Conservation (phyloP, 2,113 vertebrate genomes). For the Lepus europaeus region DNA sequence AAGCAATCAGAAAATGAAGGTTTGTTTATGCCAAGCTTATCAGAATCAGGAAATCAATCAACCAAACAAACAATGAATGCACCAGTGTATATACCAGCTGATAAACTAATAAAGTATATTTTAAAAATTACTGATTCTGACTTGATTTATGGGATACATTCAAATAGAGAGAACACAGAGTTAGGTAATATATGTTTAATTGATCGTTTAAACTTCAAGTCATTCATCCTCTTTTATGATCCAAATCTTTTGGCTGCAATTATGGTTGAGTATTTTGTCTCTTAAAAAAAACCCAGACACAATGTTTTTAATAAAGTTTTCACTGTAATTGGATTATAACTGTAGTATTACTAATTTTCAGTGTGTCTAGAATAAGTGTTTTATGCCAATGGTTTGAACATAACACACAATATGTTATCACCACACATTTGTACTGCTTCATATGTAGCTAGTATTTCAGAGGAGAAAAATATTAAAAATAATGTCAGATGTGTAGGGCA, state of each 20-base stretch:
- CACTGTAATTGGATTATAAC: not conserved
- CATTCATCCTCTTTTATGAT: not conserved
- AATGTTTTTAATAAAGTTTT: not conserved
- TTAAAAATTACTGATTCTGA: not conserved
- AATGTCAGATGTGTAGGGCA: not conserved
- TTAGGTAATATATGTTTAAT: not conserved
- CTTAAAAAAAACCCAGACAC: not conserved
- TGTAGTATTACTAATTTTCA: not conserved
- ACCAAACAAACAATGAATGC: not conserved
- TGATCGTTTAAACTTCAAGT: not conserved
- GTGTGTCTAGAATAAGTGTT: not conserved
- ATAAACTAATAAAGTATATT: not conserved
- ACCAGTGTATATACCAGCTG: not conserved
- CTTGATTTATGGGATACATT: not conserved
- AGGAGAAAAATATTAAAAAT: not conserved
- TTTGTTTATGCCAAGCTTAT: not conserved
- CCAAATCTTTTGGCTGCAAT: not conserved
- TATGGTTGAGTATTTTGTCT: not conserved
- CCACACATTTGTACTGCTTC: not conserved
- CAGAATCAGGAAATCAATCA: not conserved
- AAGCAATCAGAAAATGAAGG: not conserved
- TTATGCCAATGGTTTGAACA: not conserved
- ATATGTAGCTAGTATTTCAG: not conserved
- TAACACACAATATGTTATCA: not conserved
- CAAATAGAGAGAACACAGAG: not conserved